Conservation (phyloP, 2,888 invertebrate genomes). For the Thyatira batis region DNA sequence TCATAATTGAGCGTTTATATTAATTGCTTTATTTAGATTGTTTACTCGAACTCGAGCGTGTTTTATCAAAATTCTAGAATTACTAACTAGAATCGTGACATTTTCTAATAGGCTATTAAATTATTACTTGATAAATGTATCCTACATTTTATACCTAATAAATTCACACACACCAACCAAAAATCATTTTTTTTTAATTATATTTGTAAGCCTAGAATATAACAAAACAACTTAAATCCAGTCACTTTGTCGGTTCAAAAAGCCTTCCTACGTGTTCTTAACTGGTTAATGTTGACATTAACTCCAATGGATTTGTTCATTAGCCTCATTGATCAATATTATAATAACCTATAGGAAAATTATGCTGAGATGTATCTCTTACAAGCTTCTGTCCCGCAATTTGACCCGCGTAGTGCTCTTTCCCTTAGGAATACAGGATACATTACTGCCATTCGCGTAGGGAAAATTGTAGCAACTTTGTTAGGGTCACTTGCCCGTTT, state of each 20-base stretch:
- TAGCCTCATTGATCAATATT: not conserved
- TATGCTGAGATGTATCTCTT: not conserved
- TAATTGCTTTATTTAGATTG: not conserved
- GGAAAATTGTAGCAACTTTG: too few relatives aligned
- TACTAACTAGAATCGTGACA: not conserved
- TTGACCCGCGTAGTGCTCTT: too few relatives aligned
- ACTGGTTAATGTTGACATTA: not conserved
- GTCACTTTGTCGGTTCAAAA: not conserved
- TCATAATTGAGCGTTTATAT: too few relatives aligned
- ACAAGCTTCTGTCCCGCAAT: too few relatives aligned
- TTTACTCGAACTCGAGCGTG: not conserved
- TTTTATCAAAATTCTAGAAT: not conserved
- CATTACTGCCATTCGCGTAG: too few relatives aligned
- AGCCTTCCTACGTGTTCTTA: not conserved
- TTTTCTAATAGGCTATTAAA: not conserved
- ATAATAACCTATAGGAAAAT: not conserved
- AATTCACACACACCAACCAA: not conserved
- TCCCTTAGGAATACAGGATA: too few relatives aligned
- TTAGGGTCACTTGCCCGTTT: too few relatives aligned
- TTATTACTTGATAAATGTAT: not conserved
- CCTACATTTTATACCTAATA: conserved; percentile 5
- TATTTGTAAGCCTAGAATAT: too few relatives aligned
- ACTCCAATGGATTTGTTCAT: not conserved
- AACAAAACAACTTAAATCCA: too few relatives aligned
- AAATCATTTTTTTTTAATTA: too few relatives aligned